These are phyloP conservation scores for Dinomys branickii DNA, from an alignment of 2,113 vertebrate genomes.

Conservation along the genomic window DNA sequence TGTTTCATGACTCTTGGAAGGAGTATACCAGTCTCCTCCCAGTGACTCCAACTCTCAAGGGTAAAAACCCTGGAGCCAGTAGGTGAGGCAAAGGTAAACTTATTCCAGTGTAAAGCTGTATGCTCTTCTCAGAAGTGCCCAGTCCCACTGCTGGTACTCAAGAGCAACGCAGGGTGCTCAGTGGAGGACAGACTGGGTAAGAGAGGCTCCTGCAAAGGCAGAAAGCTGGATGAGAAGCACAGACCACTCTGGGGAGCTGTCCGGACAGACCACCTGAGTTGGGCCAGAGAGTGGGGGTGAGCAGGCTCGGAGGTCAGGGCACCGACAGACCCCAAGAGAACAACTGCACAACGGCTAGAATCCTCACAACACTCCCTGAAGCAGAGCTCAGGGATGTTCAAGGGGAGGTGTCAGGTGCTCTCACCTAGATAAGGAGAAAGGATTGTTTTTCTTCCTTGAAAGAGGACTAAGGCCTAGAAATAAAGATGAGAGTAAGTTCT, in stretches of 20 bases:
- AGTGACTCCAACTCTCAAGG: background rate
- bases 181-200: background rate
- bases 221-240: background rate
- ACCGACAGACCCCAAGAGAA: background rate
- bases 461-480: background rate
- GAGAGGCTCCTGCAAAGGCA: background rate
- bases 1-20: background rate
- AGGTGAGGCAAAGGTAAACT: background rate
- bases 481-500: background rate
- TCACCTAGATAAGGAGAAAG: conserved; percentile 27
- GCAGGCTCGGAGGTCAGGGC: background rate
- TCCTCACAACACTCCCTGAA: background rate
- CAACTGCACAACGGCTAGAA: background rate
- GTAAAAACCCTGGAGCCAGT: background rate
- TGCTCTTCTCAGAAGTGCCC: background rate
- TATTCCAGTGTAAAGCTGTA: conserved; percentile 60
- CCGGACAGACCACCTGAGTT: background rate
- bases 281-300: background rate
- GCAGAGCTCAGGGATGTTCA: background rate
- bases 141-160: background rate
- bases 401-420: background rate
- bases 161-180: fast-evolving
- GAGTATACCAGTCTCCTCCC: background rate
- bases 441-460: conserved; percentile 26
- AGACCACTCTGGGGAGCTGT: background rate